Evolutionary conservation across 2,113 vertebrate species (phyloP).

Genomic region (Aegithalos caudatus): DNA sequence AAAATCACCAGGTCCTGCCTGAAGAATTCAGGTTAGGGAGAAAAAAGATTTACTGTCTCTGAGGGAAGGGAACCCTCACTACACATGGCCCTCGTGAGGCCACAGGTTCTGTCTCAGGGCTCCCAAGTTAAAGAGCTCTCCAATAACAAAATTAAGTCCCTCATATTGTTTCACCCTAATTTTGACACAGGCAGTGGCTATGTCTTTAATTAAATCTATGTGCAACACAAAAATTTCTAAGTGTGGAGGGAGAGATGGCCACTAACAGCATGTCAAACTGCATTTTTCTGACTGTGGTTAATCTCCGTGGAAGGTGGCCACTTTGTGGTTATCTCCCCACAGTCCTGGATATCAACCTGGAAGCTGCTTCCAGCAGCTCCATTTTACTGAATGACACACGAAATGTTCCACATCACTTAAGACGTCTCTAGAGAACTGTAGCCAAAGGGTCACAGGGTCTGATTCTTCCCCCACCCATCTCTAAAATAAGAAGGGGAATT

Average conservation of each 20-base stretch:
- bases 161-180: background rate
- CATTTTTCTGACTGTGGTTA: background rate
- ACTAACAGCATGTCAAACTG: background rate
- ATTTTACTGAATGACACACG: background rate
- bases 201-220: background rate
- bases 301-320: background rate
- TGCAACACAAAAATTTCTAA: background rate
- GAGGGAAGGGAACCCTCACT: background rate
- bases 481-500: background rate
- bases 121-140: background rate
- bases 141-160: background rate
- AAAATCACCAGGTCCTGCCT: background rate
- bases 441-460: background rate
- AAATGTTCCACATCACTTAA: background rate
- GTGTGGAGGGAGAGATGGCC: background rate
- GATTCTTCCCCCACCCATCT: background rate
- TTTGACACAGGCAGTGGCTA: background rate
- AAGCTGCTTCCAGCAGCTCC: background rate
- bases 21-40: background rate
- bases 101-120: background rate
- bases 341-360: background rate
- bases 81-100: accelerated
- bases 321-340: background rate
- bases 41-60: background rate
- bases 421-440: background rate